Evolutionary conservation across 2,888 invertebrate species (phyloP), one percentile per base, ranked within the genome.

Genomic region (Bellardia bayeri): DNA sequence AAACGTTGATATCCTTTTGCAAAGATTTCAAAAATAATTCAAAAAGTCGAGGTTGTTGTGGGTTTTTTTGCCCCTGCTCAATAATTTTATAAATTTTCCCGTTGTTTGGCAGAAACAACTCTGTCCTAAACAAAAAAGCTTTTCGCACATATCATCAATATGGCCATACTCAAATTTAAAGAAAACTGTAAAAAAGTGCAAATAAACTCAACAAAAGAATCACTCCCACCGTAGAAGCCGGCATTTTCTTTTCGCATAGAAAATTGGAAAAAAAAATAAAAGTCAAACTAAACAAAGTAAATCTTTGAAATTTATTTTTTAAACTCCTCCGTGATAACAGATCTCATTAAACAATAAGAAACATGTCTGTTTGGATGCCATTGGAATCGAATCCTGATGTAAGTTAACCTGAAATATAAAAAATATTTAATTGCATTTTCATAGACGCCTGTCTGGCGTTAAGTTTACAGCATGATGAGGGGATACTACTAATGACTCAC

Each of bases 311-410:
- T 51, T 49, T 14, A 13, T 42, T 66, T 40, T 72, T 49, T 9
- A 30, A 14, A 8, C 51, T 42, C 37, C 40, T 40, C 1, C 8
- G 74, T 80, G 69, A 68, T 63, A 83, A 5, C 14, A 79, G 75
- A 87, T 84, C 64, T 80, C 64, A 80, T 51, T 58, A 80, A 68
- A 85, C 5, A 74, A 64, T 51, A 75, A 61, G 23, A 42, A 91
- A 91, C 84, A 94, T 94, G 93, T 90, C 91, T 71, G 90, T 90
- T 85, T 93, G 92, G 91, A 90, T 91, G 63, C 93, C 94, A 80
- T 91, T 95, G 88, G 95, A 95, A 93, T 95, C 95, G 0, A 95
- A 95, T 91, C 95, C 95, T 11, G 95, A 94, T 88, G 94, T 94
- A 88, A 91, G 90, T 88, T 54, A 78, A 84, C 37, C 54, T 82